Percentiles rank a stretch among this genome's conserved stretches.
phyloP scores from a whole-genome alignment of 2,113 vertebrate genomes.

The Coptodon rendalli region DNA sequence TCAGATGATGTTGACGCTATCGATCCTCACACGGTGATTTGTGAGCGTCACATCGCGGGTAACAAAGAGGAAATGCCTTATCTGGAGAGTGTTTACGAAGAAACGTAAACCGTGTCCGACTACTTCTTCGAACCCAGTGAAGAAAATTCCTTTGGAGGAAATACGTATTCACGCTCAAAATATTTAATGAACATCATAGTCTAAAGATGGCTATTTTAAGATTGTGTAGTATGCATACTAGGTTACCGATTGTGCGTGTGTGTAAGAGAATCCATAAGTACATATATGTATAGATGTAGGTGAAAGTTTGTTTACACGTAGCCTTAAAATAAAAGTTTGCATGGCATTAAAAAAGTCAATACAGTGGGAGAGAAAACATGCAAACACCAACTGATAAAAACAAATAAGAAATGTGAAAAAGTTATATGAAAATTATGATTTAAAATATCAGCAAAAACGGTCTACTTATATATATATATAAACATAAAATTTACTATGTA shows the following conservation, averaged over 20 bases:
- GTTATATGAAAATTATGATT: not conserved
- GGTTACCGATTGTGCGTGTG: not conserved
- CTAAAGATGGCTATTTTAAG: not conserved
- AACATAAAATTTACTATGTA: not conserved
- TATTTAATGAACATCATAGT: not conserved
- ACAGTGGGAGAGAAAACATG: not conserved
- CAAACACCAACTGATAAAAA: not conserved
- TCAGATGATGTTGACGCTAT: not conserved
- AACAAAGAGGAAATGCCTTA: conserved; percentile 42
- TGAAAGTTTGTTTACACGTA: not conserved
- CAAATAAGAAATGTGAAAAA: not conserved
- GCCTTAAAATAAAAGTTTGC: not conserved
- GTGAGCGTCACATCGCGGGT: conserved; percentile 28
- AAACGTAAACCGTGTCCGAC: conserved; percentile 7
- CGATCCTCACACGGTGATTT: conserved; percentile 8
- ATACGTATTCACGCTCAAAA: not conserved
- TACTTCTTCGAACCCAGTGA: not conserved
- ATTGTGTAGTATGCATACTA: not conserved
- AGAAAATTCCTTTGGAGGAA: not conserved
- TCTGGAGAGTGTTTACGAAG: not conserved
- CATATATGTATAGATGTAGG: not conserved
- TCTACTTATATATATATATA: not conserved
- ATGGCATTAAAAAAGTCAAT: not conserved
- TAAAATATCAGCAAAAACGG: not conserved
- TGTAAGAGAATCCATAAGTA: not conserved